A percentile compares a stretch with the other conserved stretches of the same genome.
Conservation (phyloP, 2,797 vertebrate genomes). For the Saguinus oedipus region DNA sequence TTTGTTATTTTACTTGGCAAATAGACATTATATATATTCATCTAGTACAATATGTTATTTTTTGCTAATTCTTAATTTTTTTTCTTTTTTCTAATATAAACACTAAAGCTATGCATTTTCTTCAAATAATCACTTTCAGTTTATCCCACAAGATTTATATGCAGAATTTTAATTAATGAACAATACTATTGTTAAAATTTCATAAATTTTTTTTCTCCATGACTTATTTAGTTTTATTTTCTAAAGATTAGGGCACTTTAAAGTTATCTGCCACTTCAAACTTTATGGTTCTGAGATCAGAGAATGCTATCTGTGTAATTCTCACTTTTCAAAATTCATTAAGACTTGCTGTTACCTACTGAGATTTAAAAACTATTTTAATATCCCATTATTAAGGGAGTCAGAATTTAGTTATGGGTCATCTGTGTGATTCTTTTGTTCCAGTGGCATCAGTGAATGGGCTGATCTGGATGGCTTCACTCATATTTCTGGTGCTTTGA, state of each 20-base stretch:
- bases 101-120: neutral
- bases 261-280: neutral
- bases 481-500: neutral
- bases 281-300: neutral
- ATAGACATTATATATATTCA: neutral
- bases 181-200: neutral
- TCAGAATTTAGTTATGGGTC: neutral
- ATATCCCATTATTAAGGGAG: neutral
- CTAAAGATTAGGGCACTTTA: neutral
- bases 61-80: neutral
- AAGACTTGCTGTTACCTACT: neutral
- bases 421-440: neutral
- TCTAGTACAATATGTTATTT: neutral
- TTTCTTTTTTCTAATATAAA: neutral
- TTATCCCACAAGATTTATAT: neutral
- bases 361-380: neutral
- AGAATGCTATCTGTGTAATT: neutral
- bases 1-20: neutral
- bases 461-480: neutral
- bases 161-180: neutral
- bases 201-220: neutral
- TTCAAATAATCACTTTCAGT: neutral
- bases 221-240: slow-evolving; percentile 15
- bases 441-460: neutral
- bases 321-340: neutral